Percentiles rank a stretch among this genome's conserved stretches.
Evolutionary conservation across 92 coral and sea anemone genomes (phyloP).

Genomic region (Porites evermanni): DNA sequence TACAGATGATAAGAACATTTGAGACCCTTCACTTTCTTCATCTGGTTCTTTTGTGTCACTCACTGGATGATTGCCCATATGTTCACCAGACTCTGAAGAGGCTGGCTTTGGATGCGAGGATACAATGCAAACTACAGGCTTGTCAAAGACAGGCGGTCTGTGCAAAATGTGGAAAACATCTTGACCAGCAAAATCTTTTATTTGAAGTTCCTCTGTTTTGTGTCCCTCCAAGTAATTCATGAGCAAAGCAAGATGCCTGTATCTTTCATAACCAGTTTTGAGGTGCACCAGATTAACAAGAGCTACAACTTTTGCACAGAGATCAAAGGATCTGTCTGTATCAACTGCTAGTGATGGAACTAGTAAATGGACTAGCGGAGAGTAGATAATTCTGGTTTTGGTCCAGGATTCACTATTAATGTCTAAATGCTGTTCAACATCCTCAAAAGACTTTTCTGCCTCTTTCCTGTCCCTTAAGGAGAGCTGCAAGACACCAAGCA

Average conservation of each 20-base stretch:
- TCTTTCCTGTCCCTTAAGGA: not conserved
- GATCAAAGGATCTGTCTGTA: too few species aligned
- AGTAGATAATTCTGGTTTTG: not conserved
- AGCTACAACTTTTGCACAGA: not conserved
- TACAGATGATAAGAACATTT: constrained; percentile 8
- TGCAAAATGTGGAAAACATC: not conserved
- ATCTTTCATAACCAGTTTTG: not conserved
- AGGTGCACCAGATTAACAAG: not conserved
- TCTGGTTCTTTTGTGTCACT: not conserved
- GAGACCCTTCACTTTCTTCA: not conserved
- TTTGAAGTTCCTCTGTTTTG: not conserved
- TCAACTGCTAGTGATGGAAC: not conserved
- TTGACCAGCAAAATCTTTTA: not conserved
- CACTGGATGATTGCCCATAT: not conserved
- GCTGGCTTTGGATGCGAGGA: not conserved
- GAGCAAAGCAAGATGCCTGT: not conserved
- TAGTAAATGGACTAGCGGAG: not conserved
- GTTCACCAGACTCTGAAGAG: not conserved
- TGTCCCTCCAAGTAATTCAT: not conserved
- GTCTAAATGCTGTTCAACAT: not conserved
- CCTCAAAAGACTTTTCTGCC: constrained; percentile 1
- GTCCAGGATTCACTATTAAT: not conserved
- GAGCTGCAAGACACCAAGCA: constrained; percentile 4
- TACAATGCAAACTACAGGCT: not conserved
- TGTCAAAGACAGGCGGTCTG: too few species aligned